Evolutionary conservation across 2,888 invertebrate genomes (phyloP).

Genomic region (Napeogenes sylphis): DNA sequence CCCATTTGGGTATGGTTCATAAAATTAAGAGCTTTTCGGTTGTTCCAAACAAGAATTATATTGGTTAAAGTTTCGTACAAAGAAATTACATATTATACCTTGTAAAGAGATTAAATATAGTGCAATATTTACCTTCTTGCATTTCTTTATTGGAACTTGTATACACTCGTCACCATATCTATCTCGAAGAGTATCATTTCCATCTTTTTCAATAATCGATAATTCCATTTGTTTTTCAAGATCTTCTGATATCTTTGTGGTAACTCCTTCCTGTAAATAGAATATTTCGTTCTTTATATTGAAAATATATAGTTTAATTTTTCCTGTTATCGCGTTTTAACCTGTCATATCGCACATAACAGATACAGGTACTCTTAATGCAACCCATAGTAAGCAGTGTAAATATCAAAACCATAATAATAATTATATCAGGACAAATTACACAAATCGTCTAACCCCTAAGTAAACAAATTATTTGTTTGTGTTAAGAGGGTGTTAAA

Average conservation of each 20-base stretch:
- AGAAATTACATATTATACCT: too few species aligned
- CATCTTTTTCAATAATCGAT: background rate
- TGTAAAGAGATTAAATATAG: too few species aligned
- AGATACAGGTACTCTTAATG: too few species aligned
- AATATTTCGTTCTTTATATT: background rate
- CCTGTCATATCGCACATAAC: too few species aligned
- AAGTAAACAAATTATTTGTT: too few species aligned
- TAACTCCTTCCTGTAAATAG: background rate
- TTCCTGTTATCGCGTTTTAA: background rate
- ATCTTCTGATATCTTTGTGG: background rate
- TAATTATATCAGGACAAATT: too few species aligned
- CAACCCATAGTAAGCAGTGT: too few species aligned
- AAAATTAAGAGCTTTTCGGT: background rate
- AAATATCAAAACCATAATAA: too few species aligned
- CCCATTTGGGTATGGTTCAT: background rate
- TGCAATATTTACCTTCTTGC: slow-evolving; percentile 36
- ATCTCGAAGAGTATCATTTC: slow-evolving; percentile 37
- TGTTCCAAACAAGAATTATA: too few species aligned
- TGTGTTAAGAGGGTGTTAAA: too few species aligned
- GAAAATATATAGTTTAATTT: background rate
- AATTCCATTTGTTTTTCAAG: background rate
- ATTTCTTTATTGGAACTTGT: slow-evolving; percentile 52
- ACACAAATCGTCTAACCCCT: too few species aligned
- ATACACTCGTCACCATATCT: slow-evolving; percentile 56
- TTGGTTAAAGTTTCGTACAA: too few species aligned